Percentiles rank a stretch among this genome's conserved stretches.
These are phyloP conservation scores for Linurgus olivaceus DNA, from an alignment of 2,797 vertebrate genomes.

Conservation along the genomic window DNA sequence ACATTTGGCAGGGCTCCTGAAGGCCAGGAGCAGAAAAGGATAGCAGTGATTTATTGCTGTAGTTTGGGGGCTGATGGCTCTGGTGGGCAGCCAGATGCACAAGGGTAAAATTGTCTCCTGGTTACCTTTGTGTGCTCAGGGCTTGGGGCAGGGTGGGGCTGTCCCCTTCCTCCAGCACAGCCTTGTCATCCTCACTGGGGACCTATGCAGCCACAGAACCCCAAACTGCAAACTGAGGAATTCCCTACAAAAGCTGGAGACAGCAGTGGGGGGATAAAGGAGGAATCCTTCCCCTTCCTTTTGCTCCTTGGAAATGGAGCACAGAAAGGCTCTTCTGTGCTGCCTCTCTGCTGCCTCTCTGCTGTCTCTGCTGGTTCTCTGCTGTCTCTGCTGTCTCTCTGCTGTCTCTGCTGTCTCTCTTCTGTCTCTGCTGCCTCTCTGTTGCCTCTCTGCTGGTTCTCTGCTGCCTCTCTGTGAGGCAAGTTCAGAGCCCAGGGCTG, in stretches of 20 bases:
- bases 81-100: rapidly evolving
- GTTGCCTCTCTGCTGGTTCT: no score
- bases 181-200: rapidly evolving
- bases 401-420: background rate
- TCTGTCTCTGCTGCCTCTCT: no score
- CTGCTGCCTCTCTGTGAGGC: background rate
- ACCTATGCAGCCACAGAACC: background rate
- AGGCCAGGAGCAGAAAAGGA: background rate
- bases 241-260: background rate
- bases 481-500: background rate
- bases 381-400: background rate
- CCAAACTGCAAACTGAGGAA: background rate
- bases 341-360: background rate
- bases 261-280: no score
- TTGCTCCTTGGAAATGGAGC: background rate
- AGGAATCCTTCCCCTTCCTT: background rate
- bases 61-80: background rate
- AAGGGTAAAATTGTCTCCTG: rapidly evolving
- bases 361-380: no score
- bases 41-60: background rate
- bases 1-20: background rate
- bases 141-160: background rate
- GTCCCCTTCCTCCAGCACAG: background rate
- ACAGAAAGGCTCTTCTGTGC: background rate
- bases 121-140: rapidly evolving